A percentile compares a stretch with the other conserved stretches of the same genome.
These are phyloP conservation scores for Bombyx mori DNA, from an alignment of 1,140 invertebrate genomes.

Conservation along the genomic window ASM3026992v2 NC_085111.1:2624501-2625000, in stretches of 20 bases:
- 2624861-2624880: slow-evolving; percentile 17
- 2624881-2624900: slow-evolving; percentile 13
- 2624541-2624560: too few relatives aligned
- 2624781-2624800: slow-evolving; percentile 12
- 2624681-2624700: not conserved
- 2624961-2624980: too few relatives aligned
- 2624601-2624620: too few relatives aligned
- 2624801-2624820: slow-evolving; percentile 25
- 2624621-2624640: not conserved
- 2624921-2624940: slow-evolving; percentile 16
- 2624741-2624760: slow-evolving; percentile 11
- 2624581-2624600: too few relatives aligned
- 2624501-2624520: too few relatives aligned
- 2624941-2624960: too few relatives aligned
- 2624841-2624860: slow-evolving; percentile 10
- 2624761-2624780: slow-evolving; percentile 21
- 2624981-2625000: too few relatives aligned
- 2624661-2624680: slow-evolving; percentile 9
- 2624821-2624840: slow-evolving; percentile 19
- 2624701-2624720: slow-evolving; percentile 6
- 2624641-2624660: slow-evolving; percentile 5
- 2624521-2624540: too few relatives aligned
- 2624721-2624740: slow-evolving; percentile 17
- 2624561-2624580: too few relatives aligned
- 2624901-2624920: slow-evolving; percentile 16